Percentiles rank a stretch among this genome's conserved stretches.
Conservation (phyloP, 2,888 invertebrate species). For the Tipula lateralis region DNA sequence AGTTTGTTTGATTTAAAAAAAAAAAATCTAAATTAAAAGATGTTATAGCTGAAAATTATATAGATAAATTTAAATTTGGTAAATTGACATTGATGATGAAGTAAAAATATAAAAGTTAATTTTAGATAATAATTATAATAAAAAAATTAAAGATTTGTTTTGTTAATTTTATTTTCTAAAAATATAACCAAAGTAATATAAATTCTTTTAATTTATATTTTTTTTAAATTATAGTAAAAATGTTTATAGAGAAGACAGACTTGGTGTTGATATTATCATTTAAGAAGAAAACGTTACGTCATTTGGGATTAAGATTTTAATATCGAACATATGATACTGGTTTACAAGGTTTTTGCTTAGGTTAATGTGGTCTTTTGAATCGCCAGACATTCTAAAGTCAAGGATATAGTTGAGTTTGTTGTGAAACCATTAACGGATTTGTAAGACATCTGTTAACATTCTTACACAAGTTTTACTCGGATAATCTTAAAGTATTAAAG, state of each 20-base stretch:
- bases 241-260: background rate
- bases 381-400: background rate
- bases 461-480: too few species aligned
- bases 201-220: background rate
- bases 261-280: background rate
- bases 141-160: background rate
- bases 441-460: too few species aligned
- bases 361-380: background rate
- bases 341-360: background rate
- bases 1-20: background rate
- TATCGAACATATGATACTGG: background rate
- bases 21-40: background rate
- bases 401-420: background rate
- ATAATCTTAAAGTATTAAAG: too few species aligned
- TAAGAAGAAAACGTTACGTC: background rate
- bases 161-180: conserved; percentile 7
- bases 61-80: background rate
- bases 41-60: background rate
- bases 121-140: conserved; percentile 14
- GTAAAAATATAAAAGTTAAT: background rate
- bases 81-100: background rate
- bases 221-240: background rate
- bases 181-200: background rate
- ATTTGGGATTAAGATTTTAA: background rate
- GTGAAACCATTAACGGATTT: too few species aligned